These are phyloP conservation scores for Pterobdella sp. DNA, from an alignment of 2,888 invertebrate species.

Conservation along the genomic window DNA sequence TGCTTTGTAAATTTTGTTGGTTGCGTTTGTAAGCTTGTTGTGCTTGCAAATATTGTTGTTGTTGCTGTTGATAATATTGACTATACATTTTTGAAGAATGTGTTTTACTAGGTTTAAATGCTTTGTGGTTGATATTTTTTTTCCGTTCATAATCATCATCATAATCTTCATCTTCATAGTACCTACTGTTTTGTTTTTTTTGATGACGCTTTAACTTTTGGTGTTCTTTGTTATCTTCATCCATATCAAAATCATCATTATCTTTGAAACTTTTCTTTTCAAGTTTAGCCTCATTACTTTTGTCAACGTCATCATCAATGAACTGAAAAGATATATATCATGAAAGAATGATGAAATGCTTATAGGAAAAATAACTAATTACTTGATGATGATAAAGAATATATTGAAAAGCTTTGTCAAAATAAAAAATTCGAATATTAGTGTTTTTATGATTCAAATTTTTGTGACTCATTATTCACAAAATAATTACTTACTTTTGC, in stretches of 20 bases:
- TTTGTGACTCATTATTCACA: too few species aligned
- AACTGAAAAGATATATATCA: not conserved
- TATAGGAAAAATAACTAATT: too few species aligned
- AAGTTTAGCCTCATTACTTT: not conserved
- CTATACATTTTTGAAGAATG: not conserved
- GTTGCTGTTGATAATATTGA: not conserved
- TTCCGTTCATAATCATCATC: not conserved
- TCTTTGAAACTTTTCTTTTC: not conserved
- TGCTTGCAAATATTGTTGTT: slow-evolving; percentile 9
- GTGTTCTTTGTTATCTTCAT: not conserved
- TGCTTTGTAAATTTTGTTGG: not conserved
- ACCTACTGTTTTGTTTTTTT: not conserved
- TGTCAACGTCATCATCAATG: not conserved
- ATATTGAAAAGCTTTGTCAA: too few species aligned
- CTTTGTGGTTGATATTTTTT: not conserved
- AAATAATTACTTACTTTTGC: too few species aligned
- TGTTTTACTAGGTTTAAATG: not conserved
- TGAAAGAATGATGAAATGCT: too few species aligned
- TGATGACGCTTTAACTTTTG: slow-evolving; percentile 8
- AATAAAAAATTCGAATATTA: too few species aligned
- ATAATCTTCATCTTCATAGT: slow-evolving; percentile 23
- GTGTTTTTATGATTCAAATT: too few species aligned
- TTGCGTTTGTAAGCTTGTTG: not conserved
- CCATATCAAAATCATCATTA: not conserved
- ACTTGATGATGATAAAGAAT: too few species aligned